Evolutionary conservation across 2,797 vertebrate genomes (phyloP).

Genomic region (Cebuella pygmaea): DNA sequence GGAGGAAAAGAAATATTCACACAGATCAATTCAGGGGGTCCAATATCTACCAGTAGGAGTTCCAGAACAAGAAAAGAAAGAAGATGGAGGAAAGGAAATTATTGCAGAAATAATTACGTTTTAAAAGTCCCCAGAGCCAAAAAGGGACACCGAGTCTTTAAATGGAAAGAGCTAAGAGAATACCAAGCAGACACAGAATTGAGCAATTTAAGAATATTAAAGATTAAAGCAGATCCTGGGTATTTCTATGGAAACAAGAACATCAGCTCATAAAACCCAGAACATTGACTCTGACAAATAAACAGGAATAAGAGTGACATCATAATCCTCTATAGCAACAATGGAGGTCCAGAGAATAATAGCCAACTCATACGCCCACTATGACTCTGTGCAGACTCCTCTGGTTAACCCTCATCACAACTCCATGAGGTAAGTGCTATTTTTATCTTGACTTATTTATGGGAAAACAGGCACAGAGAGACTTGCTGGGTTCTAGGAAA

Average conservation of each 20-base stretch:
- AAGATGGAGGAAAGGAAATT: not conserved
- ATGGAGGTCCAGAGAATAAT: not conserved
- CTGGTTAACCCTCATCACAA: not conserved
- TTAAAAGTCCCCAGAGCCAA: not conserved
- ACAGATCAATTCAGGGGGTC: not conserved
- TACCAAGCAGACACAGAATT: not conserved
- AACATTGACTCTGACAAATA: not conserved
- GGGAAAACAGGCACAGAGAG: not conserved
- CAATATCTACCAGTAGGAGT: not conserved
- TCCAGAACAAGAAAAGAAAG: not conserved
- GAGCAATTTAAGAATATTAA: not conserved
- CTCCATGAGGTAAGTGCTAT: not conserved
- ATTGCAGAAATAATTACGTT: conserved; percentile 7
- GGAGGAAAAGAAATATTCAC: conserved; percentile 10
- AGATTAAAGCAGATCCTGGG: not conserved
- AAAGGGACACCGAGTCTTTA: not conserved
- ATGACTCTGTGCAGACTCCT: too few species aligned
- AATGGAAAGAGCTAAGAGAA: not conserved
- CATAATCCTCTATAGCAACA: not conserved
- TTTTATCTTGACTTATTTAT: not conserved
- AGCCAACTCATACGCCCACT: not conserved
- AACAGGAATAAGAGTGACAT: not conserved
- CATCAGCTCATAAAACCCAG: not conserved
- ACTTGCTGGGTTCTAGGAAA: not conserved
- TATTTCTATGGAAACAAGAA: conserved; percentile 1